These are phyloP conservation scores for Hypothenemus hampei DNA, from an alignment of 1,140 invertebrate genomes.

Conservation along the genomic window DNA sequence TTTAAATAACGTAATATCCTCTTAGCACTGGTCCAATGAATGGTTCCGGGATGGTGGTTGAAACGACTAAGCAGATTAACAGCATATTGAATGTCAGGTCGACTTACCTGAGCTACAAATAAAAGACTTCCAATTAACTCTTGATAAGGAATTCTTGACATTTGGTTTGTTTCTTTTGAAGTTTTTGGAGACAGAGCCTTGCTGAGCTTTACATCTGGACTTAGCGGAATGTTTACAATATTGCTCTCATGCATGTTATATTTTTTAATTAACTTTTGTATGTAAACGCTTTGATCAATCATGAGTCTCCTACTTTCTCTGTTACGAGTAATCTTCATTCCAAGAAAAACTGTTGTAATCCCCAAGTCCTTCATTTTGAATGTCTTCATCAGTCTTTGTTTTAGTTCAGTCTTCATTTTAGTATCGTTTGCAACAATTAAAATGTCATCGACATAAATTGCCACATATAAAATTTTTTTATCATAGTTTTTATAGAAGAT, in stretches of 20 bases:
- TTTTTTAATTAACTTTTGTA: slow-evolving; percentile 1
- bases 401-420: slow-evolving; percentile 1
- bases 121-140: slow-evolving; percentile 8
- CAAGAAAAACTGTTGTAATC: neutral
- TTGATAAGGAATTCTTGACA: slow-evolving; percentile 15
- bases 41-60: neutral
- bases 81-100: slow-evolving; percentile 15
- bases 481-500: neutral
- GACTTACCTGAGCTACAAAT: slow-evolving; percentile 18
- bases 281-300: slow-evolving; percentile 7
- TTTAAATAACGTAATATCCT: neutral
- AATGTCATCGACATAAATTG: slow-evolving; percentile 22
- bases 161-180: slow-evolving; percentile 1
- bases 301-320: slow-evolving; percentile 5
- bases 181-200: too few relatives aligned
- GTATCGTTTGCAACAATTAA: slow-evolving; percentile 6
- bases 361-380: neutral
- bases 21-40: neutral
- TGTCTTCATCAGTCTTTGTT: neutral
- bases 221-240: neutral
- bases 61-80: neutral
- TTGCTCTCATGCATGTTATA: slow-evolving; percentile 14
- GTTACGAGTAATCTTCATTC: neutral
- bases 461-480: slow-evolving; percentile 4
- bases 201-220: slow-evolving; percentile 2